Conservation (phyloP, 64 coral and sea anemone species). For the Acropora tenuis region DNA sequence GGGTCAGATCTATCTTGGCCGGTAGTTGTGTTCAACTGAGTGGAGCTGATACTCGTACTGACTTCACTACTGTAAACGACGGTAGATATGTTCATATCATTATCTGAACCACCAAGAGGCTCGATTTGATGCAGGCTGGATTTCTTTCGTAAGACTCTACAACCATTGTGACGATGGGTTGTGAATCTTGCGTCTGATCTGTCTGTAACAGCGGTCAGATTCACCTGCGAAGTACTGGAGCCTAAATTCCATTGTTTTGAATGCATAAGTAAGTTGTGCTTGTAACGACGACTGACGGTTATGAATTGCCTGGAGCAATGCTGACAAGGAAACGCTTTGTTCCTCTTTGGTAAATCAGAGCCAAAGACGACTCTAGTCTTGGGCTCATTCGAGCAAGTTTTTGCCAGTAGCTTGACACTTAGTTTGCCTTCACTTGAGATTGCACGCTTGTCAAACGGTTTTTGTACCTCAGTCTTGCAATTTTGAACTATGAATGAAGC, state of each 20-base stretch:
- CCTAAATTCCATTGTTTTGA: not conserved
- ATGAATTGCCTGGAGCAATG: not conserved
- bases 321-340: constrained; percentile 7
- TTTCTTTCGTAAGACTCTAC: not conserved
- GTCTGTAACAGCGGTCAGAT: not conserved
- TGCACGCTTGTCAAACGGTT: not conserved
- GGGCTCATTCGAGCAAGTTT: not conserved
- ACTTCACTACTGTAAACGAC: too few relatives aligned
- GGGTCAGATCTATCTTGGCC: not conserved
- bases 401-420: not conserved
- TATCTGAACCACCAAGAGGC: not conserved
- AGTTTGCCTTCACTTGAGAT: not conserved
- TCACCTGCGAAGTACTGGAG: not conserved
- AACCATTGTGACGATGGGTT: not conserved
- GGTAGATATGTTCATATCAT: too few relatives aligned
- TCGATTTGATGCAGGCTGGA: not conserved
- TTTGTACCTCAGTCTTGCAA: not conserved
- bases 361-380: not conserved
- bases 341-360: not conserved
- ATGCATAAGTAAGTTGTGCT: not conserved
- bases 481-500: not conserved
- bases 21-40: not conserved
- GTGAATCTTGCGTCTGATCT: not conserved
- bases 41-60: not conserved
- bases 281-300: not conserved